Evolutionary conservation across 35 echinoderm and acorn worm genomes (phyloP).

Genomic region (Ophioderma brevispina): DNA sequence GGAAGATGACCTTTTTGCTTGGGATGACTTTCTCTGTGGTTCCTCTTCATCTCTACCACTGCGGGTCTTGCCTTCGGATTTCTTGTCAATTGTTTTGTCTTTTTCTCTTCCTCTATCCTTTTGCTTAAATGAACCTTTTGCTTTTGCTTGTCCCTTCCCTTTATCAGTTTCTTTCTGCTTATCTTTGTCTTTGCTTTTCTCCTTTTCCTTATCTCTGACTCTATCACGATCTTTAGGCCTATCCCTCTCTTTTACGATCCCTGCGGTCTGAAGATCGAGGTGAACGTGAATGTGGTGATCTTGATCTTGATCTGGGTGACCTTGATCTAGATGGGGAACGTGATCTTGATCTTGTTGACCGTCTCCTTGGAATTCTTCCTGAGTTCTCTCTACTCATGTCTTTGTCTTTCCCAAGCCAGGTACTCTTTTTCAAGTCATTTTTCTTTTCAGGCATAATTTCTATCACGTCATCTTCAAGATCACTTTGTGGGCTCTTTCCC

Average conservation of each 20-base stretch:
- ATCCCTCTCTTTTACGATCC: slow-evolving; percentile 34
- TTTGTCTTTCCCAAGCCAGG: background rate
- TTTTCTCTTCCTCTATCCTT: background rate
- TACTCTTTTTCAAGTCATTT: background rate
- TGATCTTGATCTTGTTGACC: slow-evolving; percentile 24
- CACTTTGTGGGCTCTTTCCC: background rate
- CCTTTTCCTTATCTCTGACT: slow-evolving; percentile 2
- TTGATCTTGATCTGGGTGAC: slow-evolving; percentile 6
- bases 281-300: slow-evolving; percentile 60
- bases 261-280: slow-evolving; percentile 51
- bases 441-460: background rate
- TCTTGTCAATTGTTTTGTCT: slow-evolving; percentile 19
- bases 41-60: slow-evolving; percentile 31
- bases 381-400: background rate
- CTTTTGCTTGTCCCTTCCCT: background rate
- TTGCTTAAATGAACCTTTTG: background rate
- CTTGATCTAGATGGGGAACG: slow-evolving; percentile 32
- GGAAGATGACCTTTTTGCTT: slow-evolving; percentile 40
- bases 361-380: background rate
- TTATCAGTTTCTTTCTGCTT: background rate
- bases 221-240: slow-evolving; percentile 19
- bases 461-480: background rate
- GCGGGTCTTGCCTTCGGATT: slow-evolving; percentile 10
- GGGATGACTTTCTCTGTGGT: background rate
- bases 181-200: slow-evolving; percentile 30